These are phyloP conservation scores for Coleophora flavipennella DNA, from an alignment of 2,888 invertebrate species.

Conservation along the genomic window DNA sequence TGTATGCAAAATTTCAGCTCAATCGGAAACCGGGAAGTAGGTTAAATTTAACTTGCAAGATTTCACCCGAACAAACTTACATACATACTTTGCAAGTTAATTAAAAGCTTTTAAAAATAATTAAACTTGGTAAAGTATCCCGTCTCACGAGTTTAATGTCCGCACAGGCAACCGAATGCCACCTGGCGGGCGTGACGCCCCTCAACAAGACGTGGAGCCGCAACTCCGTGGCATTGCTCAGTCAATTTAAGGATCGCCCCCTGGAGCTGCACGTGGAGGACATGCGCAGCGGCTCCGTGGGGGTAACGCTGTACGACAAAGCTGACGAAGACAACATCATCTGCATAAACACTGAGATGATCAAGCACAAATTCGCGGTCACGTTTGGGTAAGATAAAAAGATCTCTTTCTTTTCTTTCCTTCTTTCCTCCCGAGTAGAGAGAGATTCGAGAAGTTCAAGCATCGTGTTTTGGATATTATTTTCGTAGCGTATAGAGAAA, in stretches of 20 bases:
- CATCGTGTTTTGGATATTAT: too few species aligned
- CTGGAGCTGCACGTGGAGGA: conserved; percentile 48
- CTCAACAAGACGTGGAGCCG: conserved; percentile 48
- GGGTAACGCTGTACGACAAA: conserved; percentile 42
- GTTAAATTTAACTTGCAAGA: too few species aligned
- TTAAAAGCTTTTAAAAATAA: too few species aligned
- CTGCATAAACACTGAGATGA: conserved; percentile 54
- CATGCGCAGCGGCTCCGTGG: conserved; percentile 34
- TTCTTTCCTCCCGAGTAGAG: too few species aligned
- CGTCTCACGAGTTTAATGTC: conserved; percentile 1
- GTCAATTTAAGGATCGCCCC: conserved; percentile 25
- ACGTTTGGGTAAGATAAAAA: conserved; percentile 52
- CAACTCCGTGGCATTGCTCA: conserved; percentile 40
- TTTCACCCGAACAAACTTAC: too few species aligned
- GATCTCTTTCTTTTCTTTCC: too few species aligned
- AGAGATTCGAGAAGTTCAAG: too few species aligned
- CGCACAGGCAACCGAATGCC: conserved; percentile 49
- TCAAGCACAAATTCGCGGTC: conserved; percentile 50
- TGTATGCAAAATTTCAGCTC: too few species aligned
- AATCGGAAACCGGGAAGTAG: too few species aligned
- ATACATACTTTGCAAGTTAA: too few species aligned
- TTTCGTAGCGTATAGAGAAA: too few species aligned
- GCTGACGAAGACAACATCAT: conserved; percentile 30
- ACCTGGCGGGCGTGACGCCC: conserved; percentile 53
- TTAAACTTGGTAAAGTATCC: too few species aligned